These are phyloP conservation scores for Anser brachyrhynchus DNA, from an alignment of 2,113 vertebrate genomes.

Conservation along the genomic window DNA sequence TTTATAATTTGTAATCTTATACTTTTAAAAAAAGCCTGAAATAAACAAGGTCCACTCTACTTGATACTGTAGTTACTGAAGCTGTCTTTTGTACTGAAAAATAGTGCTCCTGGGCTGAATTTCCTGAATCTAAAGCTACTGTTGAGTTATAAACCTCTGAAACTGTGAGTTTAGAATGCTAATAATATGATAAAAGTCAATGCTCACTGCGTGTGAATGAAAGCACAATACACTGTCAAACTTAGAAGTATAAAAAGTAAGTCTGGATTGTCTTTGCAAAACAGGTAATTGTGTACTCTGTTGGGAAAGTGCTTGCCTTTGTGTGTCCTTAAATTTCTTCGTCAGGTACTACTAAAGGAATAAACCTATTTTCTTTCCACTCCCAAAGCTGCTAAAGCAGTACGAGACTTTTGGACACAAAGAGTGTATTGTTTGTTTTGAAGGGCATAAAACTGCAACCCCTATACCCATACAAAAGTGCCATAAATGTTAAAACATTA, in stretches of 20 bases:
- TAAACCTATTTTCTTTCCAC: neutral
- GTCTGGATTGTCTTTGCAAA: constrained; percentile 33
- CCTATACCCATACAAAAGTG: accelerated
- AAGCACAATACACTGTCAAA: neutral
- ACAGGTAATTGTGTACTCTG: constrained; percentile 11
- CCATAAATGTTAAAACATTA: neutral
- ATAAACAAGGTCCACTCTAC: neutral
- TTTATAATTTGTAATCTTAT: neutral
- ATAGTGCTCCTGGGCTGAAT: constrained; percentile 8
- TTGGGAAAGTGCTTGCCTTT: constrained; percentile 20
- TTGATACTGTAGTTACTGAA: neutral
- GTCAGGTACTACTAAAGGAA: constrained; percentile 3
- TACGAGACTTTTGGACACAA: neutral
- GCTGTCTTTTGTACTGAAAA: neutral
- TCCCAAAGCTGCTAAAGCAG: neutral
- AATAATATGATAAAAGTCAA: constrained; percentile 51
- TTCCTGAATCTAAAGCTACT: constrained; percentile 12
- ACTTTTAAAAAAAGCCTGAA: neutral
- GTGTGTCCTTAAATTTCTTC: constrained; percentile 10
- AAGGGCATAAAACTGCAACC: neutral
- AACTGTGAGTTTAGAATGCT: constrained; percentile 47
- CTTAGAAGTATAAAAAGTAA: constrained; percentile 14
- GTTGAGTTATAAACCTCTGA: constrained; percentile 38
- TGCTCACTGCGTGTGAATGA: neutral
- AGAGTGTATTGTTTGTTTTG: neutral